Percentiles rank a stretch among this genome's conserved stretches.
Evolutionary conservation across 2,113 vertebrate species (phyloP).

Genomic region (Smithornis capensis): DNA sequence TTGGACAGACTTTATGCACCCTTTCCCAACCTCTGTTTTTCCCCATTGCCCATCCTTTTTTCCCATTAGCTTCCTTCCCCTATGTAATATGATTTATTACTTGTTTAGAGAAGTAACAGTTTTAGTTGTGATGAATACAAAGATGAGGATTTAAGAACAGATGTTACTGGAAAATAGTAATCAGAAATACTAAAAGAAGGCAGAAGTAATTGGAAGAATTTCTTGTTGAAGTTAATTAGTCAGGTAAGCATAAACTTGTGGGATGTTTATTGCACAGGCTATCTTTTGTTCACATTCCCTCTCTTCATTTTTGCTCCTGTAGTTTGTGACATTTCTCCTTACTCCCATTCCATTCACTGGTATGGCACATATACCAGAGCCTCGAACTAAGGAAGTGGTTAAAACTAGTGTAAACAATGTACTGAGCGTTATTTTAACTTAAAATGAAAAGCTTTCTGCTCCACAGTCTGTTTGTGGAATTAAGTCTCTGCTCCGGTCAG

Average conservation of each 20-base stretch:
- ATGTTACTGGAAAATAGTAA: background rate
- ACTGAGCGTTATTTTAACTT: background rate
- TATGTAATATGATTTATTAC: background rate
- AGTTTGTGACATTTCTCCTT: background rate
- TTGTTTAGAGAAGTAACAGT: background rate
- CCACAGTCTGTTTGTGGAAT: background rate
- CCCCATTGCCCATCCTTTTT: background rate
- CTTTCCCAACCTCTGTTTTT: background rate
- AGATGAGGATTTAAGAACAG: background rate
- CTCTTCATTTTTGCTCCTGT: background rate
- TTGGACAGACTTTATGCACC: background rate
- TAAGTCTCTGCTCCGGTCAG: background rate
- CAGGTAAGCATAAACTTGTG: background rate
- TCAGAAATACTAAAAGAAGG: background rate
- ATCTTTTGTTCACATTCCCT: background rate
- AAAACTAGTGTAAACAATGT: background rate
- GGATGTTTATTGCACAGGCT: background rate
- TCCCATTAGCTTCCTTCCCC: background rate
- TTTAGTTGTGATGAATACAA: background rate
- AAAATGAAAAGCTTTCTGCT: background rate
- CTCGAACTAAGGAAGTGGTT: background rate
- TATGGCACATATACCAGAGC: background rate
- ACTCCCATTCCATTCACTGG: background rate
- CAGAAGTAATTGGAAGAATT: background rate
- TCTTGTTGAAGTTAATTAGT: background rate